Conservation (phyloP, 2,888 invertebrate species). For the Cryptocheilus praepositus region DNA sequence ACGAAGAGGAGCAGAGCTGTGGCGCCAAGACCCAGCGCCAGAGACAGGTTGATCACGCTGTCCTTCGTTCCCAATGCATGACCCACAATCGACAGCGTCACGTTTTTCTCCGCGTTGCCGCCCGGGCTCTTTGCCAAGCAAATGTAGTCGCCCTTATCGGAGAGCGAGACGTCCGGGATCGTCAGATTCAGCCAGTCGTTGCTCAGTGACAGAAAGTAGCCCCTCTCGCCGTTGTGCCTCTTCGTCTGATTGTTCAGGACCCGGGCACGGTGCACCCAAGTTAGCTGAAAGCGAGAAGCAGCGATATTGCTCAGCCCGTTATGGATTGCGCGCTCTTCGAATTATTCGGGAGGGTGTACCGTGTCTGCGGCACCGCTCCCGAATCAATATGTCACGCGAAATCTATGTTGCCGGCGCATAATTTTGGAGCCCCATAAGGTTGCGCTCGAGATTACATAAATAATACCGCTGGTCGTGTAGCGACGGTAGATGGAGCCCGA, state of each 20-base stretch:
- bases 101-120: conserved; percentile 85
- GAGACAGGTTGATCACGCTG: conserved; percentile 72
- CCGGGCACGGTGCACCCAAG: conserved; percentile 68
- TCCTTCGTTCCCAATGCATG: conserved; percentile 59
- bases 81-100: conserved; percentile 79
- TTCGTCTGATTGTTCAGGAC: conserved; percentile 59
- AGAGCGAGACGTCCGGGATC: conserved; percentile 79
- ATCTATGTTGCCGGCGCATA: too few relatives aligned
- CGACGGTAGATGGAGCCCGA: conserved; percentile 4
- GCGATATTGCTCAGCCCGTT: too few relatives aligned
- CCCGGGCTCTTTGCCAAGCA: conserved; percentile 90
- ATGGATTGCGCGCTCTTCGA: too few relatives aligned
- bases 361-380: too few relatives aligned
- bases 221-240: conserved; percentile 73
- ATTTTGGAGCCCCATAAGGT: too few relatives aligned
- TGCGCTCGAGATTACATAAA: too few relatives aligned
- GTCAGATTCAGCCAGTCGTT: conserved; percentile 79
- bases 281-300: conserved; percentile 76
- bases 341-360: too few relatives aligned
- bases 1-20: conserved; percentile 76
- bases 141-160: conserved; percentile 84
- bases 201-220: conserved; percentile 64
- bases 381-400: too few relatives aligned
- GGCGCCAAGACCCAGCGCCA: conserved; percentile 75
- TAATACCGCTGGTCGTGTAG: too few relatives aligned